These are phyloP conservation scores for Tapirus indicus DNA, from an alignment of 2,797 vertebrate genomes.

Conservation along the genomic window DNA sequence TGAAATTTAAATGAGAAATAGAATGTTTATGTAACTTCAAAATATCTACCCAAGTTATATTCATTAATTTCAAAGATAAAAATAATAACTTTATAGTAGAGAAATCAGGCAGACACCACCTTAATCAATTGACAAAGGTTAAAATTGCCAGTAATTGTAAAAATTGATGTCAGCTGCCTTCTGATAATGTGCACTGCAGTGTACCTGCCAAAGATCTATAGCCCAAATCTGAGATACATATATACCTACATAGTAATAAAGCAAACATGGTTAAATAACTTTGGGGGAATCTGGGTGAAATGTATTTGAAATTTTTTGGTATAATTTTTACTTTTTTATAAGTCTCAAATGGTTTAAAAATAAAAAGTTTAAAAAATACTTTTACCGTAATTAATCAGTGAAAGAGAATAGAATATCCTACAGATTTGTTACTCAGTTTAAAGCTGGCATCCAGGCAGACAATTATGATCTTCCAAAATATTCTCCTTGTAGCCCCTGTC, in stretches of 20 bases:
- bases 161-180: not conserved
- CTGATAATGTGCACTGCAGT: not conserved
- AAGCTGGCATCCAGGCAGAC: slow-evolving; percentile 10
- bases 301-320: not conserved
- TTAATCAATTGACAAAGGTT: not conserved
- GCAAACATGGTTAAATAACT: not conserved
- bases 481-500: not conserved
- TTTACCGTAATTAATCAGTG: slow-evolving; percentile 20
- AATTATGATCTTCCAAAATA: not conserved
- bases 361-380: not conserved
- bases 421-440: not conserved
- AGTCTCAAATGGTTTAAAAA: not conserved
- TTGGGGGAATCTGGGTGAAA: not conserved
- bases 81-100: not conserved
- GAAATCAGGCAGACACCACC: not conserved
- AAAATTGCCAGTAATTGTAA: not conserved
- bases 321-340: not conserved
- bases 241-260: not conserved
- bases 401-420: slow-evolving; percentile 7
- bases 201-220: not conserved
- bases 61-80: not conserved
- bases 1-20: not conserved
- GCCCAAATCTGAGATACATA: not conserved
- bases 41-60: not conserved
- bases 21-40: not conserved